Base-by-base conservation (phyloP, 2,888 invertebrate species). In the Amitus sp. region DNA sequence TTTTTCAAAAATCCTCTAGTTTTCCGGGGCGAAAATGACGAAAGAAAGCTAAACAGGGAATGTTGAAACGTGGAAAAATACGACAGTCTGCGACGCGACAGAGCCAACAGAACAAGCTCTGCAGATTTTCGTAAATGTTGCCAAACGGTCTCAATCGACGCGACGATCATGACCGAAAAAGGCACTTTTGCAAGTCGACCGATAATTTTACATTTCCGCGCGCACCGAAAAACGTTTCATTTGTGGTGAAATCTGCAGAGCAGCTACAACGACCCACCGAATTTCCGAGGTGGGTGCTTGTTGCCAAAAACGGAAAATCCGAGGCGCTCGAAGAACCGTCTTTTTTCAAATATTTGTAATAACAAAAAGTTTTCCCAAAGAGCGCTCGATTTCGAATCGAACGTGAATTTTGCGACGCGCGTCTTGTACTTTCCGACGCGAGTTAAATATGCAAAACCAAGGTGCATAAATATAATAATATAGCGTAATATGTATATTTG, bases 341-440 rank as follows among this genome's bases (percentile, higher is more conserved):
- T 40, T 48, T 48, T 48, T 48, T 33, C 23, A 48, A 12, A 39
- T 18, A 48, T 48, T 59, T 53, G 59, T 62, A 53, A 30, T 40
- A 40, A 56, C n/a, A 53, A 19, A 43, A 43, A 37, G 45, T 43
- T 50, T 57, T 53, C 48, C 52, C 51, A 20, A 55, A 28, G 47
- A 48, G 2, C 37, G 52, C 51, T 59, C 59, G 65, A 57, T 62
- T 65, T 43, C 46, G 60, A 62, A 62, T 62, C 56, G 56, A 51
- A 20, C 57, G 54, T 17, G 15, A 20, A 27, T 27, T 12, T 12
- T 3, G 39, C 15, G 2, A 39, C 15, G 12, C 15, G 15, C 39
- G 39, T 15, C 15, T 39, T 39, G 12, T 7, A 39, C 39, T 39
- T 39, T 39, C 15, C 39, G 17, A 39, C 15, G 39, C n/a, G 6